Conservation (phyloP, 2,888 invertebrate species). For the Corbicula japonica region DNA sequence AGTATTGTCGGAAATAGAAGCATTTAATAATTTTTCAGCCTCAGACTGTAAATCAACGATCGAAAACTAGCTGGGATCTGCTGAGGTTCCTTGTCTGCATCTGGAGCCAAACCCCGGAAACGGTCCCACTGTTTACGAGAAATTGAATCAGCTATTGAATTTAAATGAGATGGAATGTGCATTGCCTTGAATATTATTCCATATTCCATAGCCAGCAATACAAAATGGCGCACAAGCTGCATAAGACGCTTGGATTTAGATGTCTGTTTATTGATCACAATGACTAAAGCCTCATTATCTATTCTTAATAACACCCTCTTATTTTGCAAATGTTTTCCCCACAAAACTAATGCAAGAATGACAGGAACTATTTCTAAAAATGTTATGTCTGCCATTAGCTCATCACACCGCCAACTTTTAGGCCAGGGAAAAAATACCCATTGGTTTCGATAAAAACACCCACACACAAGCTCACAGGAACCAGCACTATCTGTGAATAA, state of each 20-base stretch:
- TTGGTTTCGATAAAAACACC: not conserved
- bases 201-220: slow-evolving; percentile 20
- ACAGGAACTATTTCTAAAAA: slow-evolving; percentile 20
- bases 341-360: not conserved
- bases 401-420: too few species aligned
- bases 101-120: too few species aligned
- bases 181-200: slow-evolving; percentile 24
- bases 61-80: too few species aligned
- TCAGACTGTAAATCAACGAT: too few species aligned
- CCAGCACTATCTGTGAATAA: slow-evolving; percentile 18
- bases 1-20: too few species aligned
- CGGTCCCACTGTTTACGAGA: slow-evolving; percentile 28
- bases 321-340: not conserved
- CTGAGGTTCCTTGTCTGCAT: too few species aligned
- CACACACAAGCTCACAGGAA: not conserved
- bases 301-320: slow-evolving; percentile 22
- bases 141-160: slow-evolving; percentile 30
- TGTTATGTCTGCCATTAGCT: not conserved
- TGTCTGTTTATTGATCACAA: slow-evolving; percentile 26
- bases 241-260: slow-evolving; percentile 37
- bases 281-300: slow-evolving; percentile 31
- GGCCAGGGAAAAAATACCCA: not conserved
- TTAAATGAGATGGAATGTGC: slow-evolving; percentile 18
- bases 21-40: too few species aligned
- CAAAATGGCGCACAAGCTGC: slow-evolving; percentile 17